Evolutionary conservation across 1,140 invertebrate species (phyloP), one percentile per base, ranked within the genome.

Genomic region (Centruroides sculpturatus): DNA sequence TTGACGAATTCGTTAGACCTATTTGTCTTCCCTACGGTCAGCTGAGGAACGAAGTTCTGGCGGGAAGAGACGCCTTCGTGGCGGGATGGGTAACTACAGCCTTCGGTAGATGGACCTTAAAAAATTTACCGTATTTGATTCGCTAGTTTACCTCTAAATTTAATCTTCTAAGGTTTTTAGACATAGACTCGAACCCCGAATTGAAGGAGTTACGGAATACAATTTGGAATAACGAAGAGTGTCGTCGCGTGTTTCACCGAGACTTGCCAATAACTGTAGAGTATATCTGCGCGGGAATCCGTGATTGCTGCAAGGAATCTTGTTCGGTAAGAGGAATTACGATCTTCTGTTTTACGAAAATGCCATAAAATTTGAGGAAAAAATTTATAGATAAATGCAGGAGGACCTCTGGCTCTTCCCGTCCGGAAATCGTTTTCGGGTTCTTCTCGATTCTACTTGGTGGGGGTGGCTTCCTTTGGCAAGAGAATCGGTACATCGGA

Each of bases 271-370:
- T 66, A 3, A 59, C 59, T 3, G n/a, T 35, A 4, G 59, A 46
- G 1, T 60, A 60, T 12, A 73, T 95, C 1, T 95, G 91, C 70
- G 91, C 91, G 36, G 90, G 91, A 1, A 87, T 87, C 66, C 41
- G 5, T 41, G 41, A 41, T 6, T 6, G 41, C 41, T 1, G 41
- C 41, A 41, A 6, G 8, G 41, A 41, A 23, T 23, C 23, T 23
- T 23, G 23, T 23, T 2, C 23, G 23, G 23, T 23, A 23, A 23
- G 23, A 23, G 23, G 23, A 23, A 23, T 23, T 23, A 23, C 23
- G 23, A 23, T 23, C 23, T 23, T 23, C 23, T 23, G 23, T 23
- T 23, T 23, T 23, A 23, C 23, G 23, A 23, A 23, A 23, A 23
- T 23, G 23, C 23, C 23, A 23, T 23, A 23, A 23, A 23, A 23